phyloP scores from a whole-genome alignment of 1,140 invertebrate species.

The Telenomus remus region DNA sequence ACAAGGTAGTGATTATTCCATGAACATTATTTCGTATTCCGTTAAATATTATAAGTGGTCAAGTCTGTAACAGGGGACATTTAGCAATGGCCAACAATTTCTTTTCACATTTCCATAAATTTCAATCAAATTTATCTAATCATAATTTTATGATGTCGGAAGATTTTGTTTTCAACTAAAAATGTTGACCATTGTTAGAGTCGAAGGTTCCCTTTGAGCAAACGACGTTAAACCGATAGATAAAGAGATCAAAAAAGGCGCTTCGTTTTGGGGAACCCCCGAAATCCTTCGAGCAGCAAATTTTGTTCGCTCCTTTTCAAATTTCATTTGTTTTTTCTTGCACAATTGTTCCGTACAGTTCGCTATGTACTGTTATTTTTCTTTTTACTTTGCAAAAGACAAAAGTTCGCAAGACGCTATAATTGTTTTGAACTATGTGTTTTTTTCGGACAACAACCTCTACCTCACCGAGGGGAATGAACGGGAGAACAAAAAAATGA shows the following conservation, averaged over 20 bases:
- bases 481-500: slow-evolving; percentile 4
- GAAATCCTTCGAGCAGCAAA: neutral
- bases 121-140: too few relatives aligned
- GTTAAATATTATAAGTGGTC: slow-evolving; percentile 60
- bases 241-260: slow-evolving; percentile 36
- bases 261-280: slow-evolving; percentile 8
- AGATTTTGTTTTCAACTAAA: too few relatives aligned
- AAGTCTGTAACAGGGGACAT: slow-evolving; percentile 62
- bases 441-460: slow-evolving; percentile 20
- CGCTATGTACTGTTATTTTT: slow-evolving; percentile 43
- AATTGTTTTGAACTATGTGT: slow-evolving; percentile 1
- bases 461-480: slow-evolving; percentile 36
- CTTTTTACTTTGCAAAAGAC: neutral
- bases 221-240: slow-evolving; percentile 35
- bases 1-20: slow-evolving; percentile 63
- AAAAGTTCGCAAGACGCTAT: too few relatives aligned
- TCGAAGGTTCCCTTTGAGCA: slow-evolving; percentile 28
- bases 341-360: slow-evolving; percentile 45
- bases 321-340: slow-evolving; percentile 20
- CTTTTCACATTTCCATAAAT: too few relatives aligned
- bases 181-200: slow-evolving; percentile 10
- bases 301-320: neutral
- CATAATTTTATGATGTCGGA: too few relatives aligned
- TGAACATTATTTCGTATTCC: slow-evolving; percentile 42
- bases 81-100: neutral